Base-by-base conservation (phyloP, 2,113 vertebrate species). In the Spea bombifrons region DNA sequence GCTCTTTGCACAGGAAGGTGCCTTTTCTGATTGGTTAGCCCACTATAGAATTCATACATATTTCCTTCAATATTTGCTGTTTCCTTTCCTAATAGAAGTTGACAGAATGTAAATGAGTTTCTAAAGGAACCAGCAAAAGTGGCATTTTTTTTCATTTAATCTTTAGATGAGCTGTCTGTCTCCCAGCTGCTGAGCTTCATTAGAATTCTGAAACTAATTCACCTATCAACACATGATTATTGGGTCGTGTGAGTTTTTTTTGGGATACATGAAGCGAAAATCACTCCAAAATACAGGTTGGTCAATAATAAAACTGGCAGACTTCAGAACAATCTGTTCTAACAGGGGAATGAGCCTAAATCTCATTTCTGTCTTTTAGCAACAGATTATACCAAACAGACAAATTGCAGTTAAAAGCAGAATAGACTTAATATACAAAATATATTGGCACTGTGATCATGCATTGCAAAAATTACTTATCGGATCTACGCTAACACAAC, bases 71-170 rank as follows among this genome's bases (percentile, higher is more conserved):
- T 82, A 82, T 88, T 88, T 12, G 65, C 85, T 83, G 86, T 88
- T 89, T 85, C 86, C 83, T 82, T 87, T 86, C 84, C 81, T 96
- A 98, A 98, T 97, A 89, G 88, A 85, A 95, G 89, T 92, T 95
- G 96, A 98, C 96, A 96, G 94, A 90, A 95, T 96, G 95, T 94
- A 97, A 97, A 98, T 96, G 89, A 93, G 90, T 89, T 95, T 94
- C 94, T 94, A 93, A 96, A 95, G 89, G 92, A 94, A 92, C 90
- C 90, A 88, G 87, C 92, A 93, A 91, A 93, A 94, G 91, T 88
- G 91, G 93, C 94, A 91, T 92, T 95, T 97, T 95, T 94, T 95
- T 95, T 96, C 95, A 94, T 95, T 96, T 95, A 94, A 92, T 92
- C 91, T 92, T 94, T 87, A 90, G 91, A 94, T 91, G 94, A 95